Base-by-base conservation (phyloP, 2,113 vertebrate genomes). In the Nymphicus hollandicus region DNA sequence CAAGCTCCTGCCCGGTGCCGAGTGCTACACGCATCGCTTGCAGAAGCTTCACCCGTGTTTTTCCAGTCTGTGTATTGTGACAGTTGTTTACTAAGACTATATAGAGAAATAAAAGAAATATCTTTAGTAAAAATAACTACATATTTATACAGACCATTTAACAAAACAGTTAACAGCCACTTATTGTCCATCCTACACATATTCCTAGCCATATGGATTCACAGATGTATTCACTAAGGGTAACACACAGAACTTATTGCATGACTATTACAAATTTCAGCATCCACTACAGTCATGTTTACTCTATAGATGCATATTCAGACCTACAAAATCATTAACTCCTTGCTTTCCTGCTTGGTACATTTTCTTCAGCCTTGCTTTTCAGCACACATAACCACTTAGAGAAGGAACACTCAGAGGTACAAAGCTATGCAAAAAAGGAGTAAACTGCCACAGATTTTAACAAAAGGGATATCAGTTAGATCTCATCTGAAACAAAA, bases 31-130 rank as follows among this genome's bases (percentile, higher is more conserved):
- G 96, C 95, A 74, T 84, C 97, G 47, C 68, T 73, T 69, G 22
- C 87, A 17, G 96, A 94, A 41, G 96, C 96, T 28, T 97, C 88
- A 55, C 96, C 96, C 14, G 73, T 37, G 25, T 96, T 97, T 73
- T 89, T 97, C 78, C 97, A 97, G 61, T 97, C 98, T n/a, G 94
- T 86, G 7, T 98, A 96, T 47, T 99, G 98, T 92, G 97, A 97
- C 84, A 99, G 98, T 46, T 98, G 96, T 89, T 98, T 97, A 86
- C 98, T 98, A 95, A 98, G 98, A 68, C 99, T 99, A 81, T 9
- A 93, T 6, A 83, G 64, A 37, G 60, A 89, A 81, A 72, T 20
- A 82, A 7, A 86, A 5, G 11, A 85, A 81, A 72, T 53, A n/a
- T 16, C 88, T 79, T 89, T 89, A 3, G 43, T 28, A 77, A 65